Evolutionary conservation across 2,113 vertebrate species (phyloP).

Genomic region (Sander lucioperca): DNA sequence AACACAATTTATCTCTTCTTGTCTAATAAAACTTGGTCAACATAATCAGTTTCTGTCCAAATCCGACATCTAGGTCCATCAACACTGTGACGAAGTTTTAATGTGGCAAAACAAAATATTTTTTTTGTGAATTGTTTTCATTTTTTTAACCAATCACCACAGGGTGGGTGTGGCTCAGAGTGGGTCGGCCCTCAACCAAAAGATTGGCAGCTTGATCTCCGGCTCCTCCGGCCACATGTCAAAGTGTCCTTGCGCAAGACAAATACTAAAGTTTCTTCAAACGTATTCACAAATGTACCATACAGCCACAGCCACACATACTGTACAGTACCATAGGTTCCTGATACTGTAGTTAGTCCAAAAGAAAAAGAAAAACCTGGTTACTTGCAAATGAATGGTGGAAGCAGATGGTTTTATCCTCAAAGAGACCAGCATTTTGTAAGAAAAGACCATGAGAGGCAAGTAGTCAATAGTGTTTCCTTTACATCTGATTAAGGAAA

Average conservation of each 20-base stretch:
- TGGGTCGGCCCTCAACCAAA: no score
- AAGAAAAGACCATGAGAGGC: background rate
- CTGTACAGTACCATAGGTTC: background rate
- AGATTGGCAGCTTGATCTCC: no score
- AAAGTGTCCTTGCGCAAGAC: no score
- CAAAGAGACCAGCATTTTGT: background rate
- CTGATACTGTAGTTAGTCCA: background rate
- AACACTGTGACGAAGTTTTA: background rate
- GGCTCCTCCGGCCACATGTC: no score
- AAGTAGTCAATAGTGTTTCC: background rate
- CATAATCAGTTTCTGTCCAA: background rate
- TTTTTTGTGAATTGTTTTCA: no score
- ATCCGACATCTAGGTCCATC: conserved; percentile 10
- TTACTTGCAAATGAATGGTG: background rate
- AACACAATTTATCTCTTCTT: background rate
- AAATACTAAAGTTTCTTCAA: background rate
- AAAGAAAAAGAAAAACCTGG: background rate
- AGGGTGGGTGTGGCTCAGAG: no score
- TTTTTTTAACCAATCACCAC: conserved; percentile 8
- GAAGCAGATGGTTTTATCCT: conserved; percentile 33
- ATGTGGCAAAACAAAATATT: conserved; percentile 1
- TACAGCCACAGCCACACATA: conserved; percentile 2
- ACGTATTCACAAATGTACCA: conserved; percentile 5
- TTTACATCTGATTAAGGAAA: background rate
- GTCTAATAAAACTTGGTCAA: background rate